These are phyloP conservation scores for Melospiza georgiana DNA, from an alignment of 2,113 vertebrate genomes.

Conservation along the genomic window DNA sequence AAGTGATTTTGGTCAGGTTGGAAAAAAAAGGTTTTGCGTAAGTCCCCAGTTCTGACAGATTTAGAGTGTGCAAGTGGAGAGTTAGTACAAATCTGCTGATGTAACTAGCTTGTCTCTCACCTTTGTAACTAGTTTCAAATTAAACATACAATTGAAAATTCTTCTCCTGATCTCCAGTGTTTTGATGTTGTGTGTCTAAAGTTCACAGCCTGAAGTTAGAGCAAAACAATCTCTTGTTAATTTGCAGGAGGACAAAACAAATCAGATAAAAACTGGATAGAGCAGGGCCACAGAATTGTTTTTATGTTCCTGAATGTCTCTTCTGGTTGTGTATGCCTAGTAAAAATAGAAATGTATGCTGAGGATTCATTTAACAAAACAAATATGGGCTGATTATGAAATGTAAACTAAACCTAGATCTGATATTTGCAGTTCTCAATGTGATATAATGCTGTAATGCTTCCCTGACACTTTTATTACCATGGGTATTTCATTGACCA, in stretches of 20 bases:
- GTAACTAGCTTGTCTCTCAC: not conserved
- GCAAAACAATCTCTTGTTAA: not conserved
- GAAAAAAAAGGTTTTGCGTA: not conserved
- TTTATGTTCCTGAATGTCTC: not conserved
- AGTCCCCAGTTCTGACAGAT: not conserved
- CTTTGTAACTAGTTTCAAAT: not conserved
- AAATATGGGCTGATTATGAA: not conserved
- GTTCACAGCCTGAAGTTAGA: not conserved
- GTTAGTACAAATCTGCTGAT: not conserved
- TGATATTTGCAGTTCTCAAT: not conserved
- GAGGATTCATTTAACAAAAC: not conserved
- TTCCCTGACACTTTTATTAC: not conserved
- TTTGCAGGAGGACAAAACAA: not conserved
- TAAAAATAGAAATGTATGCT: not conserved
- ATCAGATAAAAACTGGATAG: not conserved
- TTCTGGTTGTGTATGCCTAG: not conserved
- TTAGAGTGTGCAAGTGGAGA: not conserved
- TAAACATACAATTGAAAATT: not conserved
- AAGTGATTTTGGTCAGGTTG: not conserved
- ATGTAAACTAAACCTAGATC: not conserved
- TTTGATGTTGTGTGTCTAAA: not conserved
- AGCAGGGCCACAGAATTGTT: not conserved
- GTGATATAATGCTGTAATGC: not conserved
- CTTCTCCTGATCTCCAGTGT: not conserved
- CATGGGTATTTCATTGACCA: not conserved